Evolutionary conservation across 2,113 vertebrate species (phyloP).

Genomic region (Heterochromis multidens): DNA sequence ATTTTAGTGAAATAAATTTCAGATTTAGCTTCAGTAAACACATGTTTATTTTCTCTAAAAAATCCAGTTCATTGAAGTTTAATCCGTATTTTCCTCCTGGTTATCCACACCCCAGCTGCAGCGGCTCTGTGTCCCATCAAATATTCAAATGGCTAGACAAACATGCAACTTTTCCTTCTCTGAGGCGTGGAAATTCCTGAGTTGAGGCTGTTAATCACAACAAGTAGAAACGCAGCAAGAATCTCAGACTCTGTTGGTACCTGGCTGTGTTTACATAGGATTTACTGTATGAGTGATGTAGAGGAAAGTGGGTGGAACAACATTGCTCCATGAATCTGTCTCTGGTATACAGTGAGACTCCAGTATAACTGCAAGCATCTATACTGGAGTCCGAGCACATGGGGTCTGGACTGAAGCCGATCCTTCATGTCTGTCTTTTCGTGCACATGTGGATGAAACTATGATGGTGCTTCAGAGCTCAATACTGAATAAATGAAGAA

Average conservation of each 20-base stretch:
- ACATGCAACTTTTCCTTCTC: not conserved
- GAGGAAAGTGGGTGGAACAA: not conserved
- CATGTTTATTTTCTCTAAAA: no score
- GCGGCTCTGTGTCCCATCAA: not conserved
- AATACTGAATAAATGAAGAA: not conserved
- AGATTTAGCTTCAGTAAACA: no score
- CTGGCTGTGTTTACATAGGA: not conserved
- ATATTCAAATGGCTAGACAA: not conserved
- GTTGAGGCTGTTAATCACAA: not conserved
- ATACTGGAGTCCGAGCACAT: not conserved
- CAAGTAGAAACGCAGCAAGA: not conserved
- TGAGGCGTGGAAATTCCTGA: not conserved
- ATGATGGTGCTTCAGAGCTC: fast-evolving
- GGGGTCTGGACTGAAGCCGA: not conserved
- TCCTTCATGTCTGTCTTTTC: fast-evolving
- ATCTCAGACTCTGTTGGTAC: not conserved
- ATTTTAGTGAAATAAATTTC: not conserved
- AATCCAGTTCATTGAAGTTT: fast-evolving
- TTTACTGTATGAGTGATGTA: not conserved
- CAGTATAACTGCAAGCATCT: no score
- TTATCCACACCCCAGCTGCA: not conserved
- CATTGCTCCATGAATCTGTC: not conserved
- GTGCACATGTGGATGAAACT: not conserved
- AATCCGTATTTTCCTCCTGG: not conserved
- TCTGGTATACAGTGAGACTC: not conserved